Evolutionary conservation across 1,140 invertebrate genomes (phyloP).

Genomic region (Drosophila bifasciata): DNA sequence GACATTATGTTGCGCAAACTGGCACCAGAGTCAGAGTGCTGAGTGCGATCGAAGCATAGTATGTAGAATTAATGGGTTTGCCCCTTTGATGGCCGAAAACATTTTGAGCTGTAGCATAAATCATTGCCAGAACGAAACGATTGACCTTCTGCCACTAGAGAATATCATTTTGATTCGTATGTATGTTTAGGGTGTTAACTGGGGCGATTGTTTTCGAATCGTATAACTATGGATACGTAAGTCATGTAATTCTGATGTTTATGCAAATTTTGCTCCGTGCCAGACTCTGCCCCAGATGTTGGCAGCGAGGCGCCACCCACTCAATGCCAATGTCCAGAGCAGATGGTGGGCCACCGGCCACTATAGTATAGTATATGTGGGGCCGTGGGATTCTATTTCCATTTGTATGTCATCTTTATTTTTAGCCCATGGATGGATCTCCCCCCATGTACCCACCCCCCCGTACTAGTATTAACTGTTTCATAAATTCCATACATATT

Average conservation of each 20-base stretch:
- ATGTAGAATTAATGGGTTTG: conserved; percentile 62
- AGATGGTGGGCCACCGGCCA: conserved; percentile 37
- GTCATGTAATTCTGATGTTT: conserved; percentile 49
- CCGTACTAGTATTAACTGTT: conserved; percentile 38
- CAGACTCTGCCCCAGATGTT: conserved; percentile 56
- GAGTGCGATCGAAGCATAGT: conserved; percentile 40
- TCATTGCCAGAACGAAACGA: conserved; percentile 42
- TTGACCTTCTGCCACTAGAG: conserved; percentile 27
- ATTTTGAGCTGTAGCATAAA: conserved; percentile 42
- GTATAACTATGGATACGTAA: conserved; percentile 12
- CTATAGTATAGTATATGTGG: too few relatives aligned
- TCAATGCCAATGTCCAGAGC: conserved; percentile 66
- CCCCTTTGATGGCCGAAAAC: conserved; percentile 43
- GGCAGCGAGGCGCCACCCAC: conserved; percentile 55
- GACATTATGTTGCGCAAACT: conserved; percentile 55
- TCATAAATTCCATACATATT: conserved; percentile 42
- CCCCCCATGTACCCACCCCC: too few relatives aligned
- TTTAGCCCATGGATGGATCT: conserved; percentile 47
- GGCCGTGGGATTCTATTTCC: conserved; percentile 39
- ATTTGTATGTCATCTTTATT: conserved; percentile 73
- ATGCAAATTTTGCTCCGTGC: conserved; percentile 55
- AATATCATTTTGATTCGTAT: conserved; percentile 24
- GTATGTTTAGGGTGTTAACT: conserved; percentile 44
- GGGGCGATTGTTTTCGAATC: background rate
- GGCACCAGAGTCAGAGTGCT: conserved; percentile 55